A percentile compares a stretch with the other conserved stretches of the same genome.
These are phyloP conservation scores for Neodon shergylaensis DNA, from an alignment of 2,113 vertebrate genomes.

Conservation along the genomic window DNA sequence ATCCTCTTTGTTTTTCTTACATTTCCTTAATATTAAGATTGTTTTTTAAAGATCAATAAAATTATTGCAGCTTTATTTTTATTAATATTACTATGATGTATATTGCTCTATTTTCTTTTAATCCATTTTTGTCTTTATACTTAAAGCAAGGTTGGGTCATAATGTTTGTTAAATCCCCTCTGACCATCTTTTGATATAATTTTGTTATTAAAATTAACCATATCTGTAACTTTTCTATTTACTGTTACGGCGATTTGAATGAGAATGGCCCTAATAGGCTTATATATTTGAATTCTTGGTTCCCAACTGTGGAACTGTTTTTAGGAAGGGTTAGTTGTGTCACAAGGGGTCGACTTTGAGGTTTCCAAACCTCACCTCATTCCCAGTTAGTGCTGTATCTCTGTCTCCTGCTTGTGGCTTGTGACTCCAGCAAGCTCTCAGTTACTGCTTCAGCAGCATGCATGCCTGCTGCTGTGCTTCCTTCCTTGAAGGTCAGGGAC, in stretches of 20 bases:
- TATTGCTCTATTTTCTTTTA: slow-evolving; percentile 5
- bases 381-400: not conserved
- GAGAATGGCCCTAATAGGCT: not conserved
- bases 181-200: not conserved
- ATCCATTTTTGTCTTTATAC: not conserved
- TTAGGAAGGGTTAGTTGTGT: not conserved
- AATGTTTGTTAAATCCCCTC: not conserved
- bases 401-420: not conserved
- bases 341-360: not conserved
- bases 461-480: not conserved
- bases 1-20: not conserved
- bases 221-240: not conserved
- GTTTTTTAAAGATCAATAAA: not conserved
- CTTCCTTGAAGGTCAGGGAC: not conserved
- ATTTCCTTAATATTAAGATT: not conserved
- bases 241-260: not conserved
- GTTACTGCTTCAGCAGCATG: not conserved
- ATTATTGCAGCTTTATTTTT: not conserved
- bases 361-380: not conserved
- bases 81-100: not conserved
- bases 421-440: not conserved
- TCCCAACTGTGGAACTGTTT: not conserved
- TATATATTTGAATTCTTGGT: not conserved
- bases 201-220: not conserved
- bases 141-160: not conserved